phyloP scores from a whole-genome alignment of 2,113 vertebrate species.

The Nanger granti region DNA sequence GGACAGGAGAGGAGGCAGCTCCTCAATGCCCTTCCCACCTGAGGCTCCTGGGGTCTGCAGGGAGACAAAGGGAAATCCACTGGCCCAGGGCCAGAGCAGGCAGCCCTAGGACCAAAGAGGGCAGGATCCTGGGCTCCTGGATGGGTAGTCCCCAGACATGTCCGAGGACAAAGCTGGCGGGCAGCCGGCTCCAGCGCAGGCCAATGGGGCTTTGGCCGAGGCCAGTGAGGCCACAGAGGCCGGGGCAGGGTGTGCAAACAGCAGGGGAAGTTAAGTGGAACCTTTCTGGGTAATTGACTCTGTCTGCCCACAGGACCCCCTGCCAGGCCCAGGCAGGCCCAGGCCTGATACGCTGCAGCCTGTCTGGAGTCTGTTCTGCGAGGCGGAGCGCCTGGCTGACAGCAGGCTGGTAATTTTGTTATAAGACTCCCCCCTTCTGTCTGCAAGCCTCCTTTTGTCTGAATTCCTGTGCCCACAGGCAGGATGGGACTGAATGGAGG shows the following conservation, averaged over 20 bases:
- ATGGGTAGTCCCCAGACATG: background rate
- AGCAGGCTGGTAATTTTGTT: background rate
- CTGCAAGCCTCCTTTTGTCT: background rate
- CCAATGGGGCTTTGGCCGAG: background rate
- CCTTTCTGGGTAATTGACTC: slow-evolving; percentile 34
- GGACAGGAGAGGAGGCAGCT: background rate
- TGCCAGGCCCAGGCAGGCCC: slow-evolving; percentile 20
- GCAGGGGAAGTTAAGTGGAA: slow-evolving; percentile 61
- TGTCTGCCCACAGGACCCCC: slow-evolving; percentile 34
- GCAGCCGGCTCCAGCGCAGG: background rate
- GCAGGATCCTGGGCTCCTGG: background rate
- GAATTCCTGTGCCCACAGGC: background rate
- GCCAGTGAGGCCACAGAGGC: background rate
- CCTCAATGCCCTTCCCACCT: background rate
- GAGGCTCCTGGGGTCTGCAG: background rate
- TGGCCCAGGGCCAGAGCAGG: background rate
- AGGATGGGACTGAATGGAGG: background rate
- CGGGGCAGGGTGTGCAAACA: background rate
- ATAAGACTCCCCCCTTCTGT: background rate
- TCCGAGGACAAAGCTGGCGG: background rate
- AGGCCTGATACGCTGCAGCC: background rate
- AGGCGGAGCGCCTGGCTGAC: background rate
- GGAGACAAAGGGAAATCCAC: background rate
- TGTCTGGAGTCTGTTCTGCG: background rate
- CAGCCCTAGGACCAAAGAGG: background rate